A percentile compares a stretch with the other conserved stretches of the same genome.
Conservation (phyloP, 2,113 vertebrate genomes). For the Coryphaenoides rupestris region DNA sequence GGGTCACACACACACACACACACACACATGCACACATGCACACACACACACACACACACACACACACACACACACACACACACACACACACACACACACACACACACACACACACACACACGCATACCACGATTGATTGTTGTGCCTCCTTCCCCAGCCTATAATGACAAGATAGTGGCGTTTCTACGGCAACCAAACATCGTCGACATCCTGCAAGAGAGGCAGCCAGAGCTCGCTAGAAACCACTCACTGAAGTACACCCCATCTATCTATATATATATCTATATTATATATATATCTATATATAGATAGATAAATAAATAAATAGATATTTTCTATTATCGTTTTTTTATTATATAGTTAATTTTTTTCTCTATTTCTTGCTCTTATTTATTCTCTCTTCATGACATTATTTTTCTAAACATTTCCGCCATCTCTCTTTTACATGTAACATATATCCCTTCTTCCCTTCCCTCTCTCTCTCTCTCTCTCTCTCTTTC, state of each 20-base stretch:
- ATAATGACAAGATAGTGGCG: conserved; percentile 98
- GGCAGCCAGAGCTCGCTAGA: conserved; percentile 92
- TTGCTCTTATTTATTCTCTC: too few species aligned
- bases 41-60: not conserved
- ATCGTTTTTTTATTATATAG: too few species aligned
- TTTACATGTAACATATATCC: too few species aligned
- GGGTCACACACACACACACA: conserved; percentile 50
- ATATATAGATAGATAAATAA: not conserved
- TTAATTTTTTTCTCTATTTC: too few species aligned
- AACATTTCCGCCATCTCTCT: too few species aligned
- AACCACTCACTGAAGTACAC: conserved; percentile 93
- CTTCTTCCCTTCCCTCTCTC: not conserved
- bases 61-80: not conserved
- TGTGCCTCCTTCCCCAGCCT: conserved; percentile 73
- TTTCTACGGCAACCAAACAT: conserved; percentile 98
- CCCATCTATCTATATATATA: not conserved
- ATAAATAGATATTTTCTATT: not conserved
- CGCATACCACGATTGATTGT: not conserved
- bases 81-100: too few species aligned
- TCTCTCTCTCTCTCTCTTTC: not conserved
- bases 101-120: not conserved
- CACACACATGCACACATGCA: not conserved
- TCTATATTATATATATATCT: not conserved
- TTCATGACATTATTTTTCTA: too few species aligned
- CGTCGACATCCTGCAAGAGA: conserved; percentile 95